phyloP scores from a whole-genome alignment of 2,888 invertebrate genomes.

The Aporophyla lueneburgensis region DNA sequence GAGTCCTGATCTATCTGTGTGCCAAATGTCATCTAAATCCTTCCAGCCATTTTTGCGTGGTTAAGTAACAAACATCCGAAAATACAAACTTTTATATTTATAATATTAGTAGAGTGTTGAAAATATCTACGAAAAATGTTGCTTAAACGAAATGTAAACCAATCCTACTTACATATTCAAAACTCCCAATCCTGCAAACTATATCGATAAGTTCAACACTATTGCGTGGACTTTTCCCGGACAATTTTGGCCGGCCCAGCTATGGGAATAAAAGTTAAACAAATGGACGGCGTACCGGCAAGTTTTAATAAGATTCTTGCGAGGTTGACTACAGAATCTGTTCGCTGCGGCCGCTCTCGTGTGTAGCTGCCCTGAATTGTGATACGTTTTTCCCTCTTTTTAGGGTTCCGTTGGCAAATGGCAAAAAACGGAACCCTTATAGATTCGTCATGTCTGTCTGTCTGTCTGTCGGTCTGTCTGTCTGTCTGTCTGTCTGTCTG shows the following conservation, averaged over 20 bases:
- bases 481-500: too few species aligned
- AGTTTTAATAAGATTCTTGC: constrained; percentile 78
- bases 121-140: not conserved
- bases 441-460: too few species aligned
- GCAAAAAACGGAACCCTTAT: too few species aligned
- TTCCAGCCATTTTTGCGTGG: too few species aligned
- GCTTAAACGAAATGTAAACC: constrained; percentile 19
- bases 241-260: constrained; percentile 63
- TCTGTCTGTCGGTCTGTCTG: too few species aligned
- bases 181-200: constrained; percentile 49
- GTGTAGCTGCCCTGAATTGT: constrained; percentile 65
- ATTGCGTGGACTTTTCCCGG: constrained; percentile 57
- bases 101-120: too few species aligned
- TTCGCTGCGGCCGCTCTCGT: constrained; percentile 67
- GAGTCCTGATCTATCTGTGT: too few species aligned
- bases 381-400: constrained; percentile 63
- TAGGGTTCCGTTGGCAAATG: too few species aligned
- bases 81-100: too few species aligned
- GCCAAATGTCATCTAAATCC: too few species aligned
- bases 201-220: constrained; percentile 62
- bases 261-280: constrained; percentile 76
- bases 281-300: constrained; percentile 72
- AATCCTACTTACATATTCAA: constrained; percentile 30
- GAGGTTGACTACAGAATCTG: constrained; percentile 70
- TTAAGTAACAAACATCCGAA: too few species aligned